phyloP scores from a whole-genome alignment of 1,140 invertebrate species.

The Pogonomyrmex californicus region DNA sequence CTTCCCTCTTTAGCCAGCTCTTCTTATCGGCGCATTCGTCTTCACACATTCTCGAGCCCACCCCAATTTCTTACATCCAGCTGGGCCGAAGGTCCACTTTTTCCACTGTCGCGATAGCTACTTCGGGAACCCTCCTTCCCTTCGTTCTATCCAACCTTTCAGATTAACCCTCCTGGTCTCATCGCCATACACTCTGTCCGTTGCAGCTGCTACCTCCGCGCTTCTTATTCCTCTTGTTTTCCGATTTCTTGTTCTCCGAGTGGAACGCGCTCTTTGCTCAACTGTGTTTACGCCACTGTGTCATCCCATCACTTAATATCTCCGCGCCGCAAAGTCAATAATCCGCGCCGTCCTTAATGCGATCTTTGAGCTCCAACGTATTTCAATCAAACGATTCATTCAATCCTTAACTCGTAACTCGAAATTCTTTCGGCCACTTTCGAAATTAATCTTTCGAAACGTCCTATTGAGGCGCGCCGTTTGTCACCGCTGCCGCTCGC shows the following conservation, averaged over 20 bases:
- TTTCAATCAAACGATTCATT: constrained; percentile 4
- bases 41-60: constrained; percentile 32
- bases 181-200: constrained; percentile 51
- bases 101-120: constrained; percentile 56
- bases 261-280: constrained; percentile 22
- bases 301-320: constrained; percentile 26
- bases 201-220: constrained; percentile 33
- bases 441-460: constrained; percentile 40
- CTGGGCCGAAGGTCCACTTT: constrained; percentile 47
- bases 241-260: neutral
- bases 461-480: neutral
- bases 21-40: constrained; percentile 56
- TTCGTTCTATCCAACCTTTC: constrained; percentile 32
- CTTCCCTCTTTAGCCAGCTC: constrained; percentile 2
- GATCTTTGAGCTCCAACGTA: neutral
- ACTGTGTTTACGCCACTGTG: neutral
- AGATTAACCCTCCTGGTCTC: constrained; percentile 52
- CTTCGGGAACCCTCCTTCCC: neutral
- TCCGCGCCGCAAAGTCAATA: neutral
- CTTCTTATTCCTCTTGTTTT: constrained; percentile 55
- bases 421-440: constrained; percentile 23
- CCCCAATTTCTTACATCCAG: constrained; percentile 45
- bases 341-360: constrained; percentile 4
- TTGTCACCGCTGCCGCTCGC: neutral
- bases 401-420: neutral